Evolutionary conservation across 2,888 invertebrate species (phyloP).

Genomic region (Cremastinae sp.): DNA sequence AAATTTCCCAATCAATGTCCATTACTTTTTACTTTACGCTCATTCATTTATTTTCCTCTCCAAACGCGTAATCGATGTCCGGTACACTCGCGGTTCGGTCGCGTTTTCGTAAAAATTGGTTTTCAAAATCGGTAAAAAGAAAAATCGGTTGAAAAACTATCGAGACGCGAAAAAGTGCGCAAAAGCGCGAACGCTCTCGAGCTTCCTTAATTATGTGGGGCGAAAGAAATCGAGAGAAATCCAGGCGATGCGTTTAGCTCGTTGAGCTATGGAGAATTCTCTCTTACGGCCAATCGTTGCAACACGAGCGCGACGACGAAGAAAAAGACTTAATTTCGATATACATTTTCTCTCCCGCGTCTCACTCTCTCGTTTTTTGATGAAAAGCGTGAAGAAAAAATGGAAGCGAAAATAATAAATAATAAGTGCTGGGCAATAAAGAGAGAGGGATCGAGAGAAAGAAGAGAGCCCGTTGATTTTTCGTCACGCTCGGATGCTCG

Average conservation of each 20-base stretch:
- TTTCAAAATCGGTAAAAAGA: too few species aligned
- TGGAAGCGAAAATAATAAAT: neutral
- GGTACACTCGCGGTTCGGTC: too few species aligned
- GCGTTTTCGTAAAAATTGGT: too few species aligned
- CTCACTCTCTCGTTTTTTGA: neutral
- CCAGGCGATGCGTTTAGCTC: slow-evolving; percentile 47
- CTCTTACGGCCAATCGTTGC: slow-evolving; percentile 49
- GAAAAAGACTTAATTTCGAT: slow-evolving; percentile 3
- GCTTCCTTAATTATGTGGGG: slow-evolving; percentile 58
- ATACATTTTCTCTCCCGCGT: too few species aligned
- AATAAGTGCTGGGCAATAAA: neutral
- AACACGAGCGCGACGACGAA: slow-evolving; percentile 35
- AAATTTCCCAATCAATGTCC: too few species aligned
- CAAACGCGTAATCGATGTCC: too few species aligned
- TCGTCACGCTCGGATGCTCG: slow-evolving; percentile 39
- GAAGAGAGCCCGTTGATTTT: slow-evolving; percentile 49
- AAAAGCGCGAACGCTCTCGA: slow-evolving; percentile 2
- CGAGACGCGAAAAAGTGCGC: neutral
- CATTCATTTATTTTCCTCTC: neutral
- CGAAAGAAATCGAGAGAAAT: slow-evolving; percentile 63
- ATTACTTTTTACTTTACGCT: too few species aligned
- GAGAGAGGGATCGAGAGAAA: slow-evolving; percentile 21
- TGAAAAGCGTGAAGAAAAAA: neutral
- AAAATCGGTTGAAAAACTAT: too few species aligned
- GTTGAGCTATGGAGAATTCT: slow-evolving; percentile 31